Base-by-base conservation (phyloP, 2,888 invertebrate species). In the Ctenicera cuprea region DNA sequence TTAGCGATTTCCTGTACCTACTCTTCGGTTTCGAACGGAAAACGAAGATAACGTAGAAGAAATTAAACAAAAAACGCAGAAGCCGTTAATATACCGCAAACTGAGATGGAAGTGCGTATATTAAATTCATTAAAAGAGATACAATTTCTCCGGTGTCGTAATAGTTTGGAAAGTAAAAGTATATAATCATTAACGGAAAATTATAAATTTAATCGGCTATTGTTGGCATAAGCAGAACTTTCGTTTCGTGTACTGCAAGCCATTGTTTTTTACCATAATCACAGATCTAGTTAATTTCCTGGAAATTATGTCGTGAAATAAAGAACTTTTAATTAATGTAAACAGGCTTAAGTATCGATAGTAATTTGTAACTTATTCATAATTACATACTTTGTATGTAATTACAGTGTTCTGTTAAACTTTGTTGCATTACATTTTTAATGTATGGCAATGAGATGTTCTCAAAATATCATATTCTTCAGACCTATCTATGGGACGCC, bases 61-160 rank as follows among this genome's bases (percentile, higher is more conserved):
- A 18, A 12, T 20, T 1, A 3, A 30, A 30, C 54, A 20, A 22
- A 4, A 20, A 30, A 22, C 11, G 26, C n/a, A n/a, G 5, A 54
- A 20, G 18, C 54, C 54, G 54, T 54, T 54, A 54, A 20, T 1
- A 1, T 52, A 9, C 1, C 54, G 12, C 9, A 7, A n/a, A 22
- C 9, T 54, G 9, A 22, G n/a, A 14, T 9, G n/a, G 16, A 14
- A 7, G 43, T 20, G 16, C 18, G 16, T 48, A 48, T 48, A 48
- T 14, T 43, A 3, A 14, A 43, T 43, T 11, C 3, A 16, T 48
- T n/a, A n/a, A 16, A 16, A 16, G 4, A 48, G 48, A 48, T n/a
- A 38, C 12, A 59, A 59, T 59, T 59, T 59, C 59, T 59, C 59
- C 37, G 14, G 38, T 59, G 59, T 59, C n/a, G 59, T 59, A 59